Evolutionary conservation across 1,140 invertebrate species (phyloP).

Genomic region (Zophobas morio): DNA sequence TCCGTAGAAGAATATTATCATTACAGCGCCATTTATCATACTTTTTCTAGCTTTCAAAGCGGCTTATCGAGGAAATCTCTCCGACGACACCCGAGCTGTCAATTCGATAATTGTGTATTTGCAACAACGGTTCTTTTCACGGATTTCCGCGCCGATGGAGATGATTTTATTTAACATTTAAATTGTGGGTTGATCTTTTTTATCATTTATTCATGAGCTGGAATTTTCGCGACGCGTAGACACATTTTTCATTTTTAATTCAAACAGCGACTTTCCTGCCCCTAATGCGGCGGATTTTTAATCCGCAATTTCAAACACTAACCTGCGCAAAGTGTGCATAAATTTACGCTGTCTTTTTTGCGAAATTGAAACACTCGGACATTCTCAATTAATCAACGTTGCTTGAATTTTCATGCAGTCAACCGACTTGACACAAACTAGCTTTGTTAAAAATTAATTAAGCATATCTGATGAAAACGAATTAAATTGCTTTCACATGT

Average conservation of each 20-base stretch:
- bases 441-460: not conserved
- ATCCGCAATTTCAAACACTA: too few species aligned
- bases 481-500: not conserved
- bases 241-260: too few species aligned
- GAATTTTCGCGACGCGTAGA: too few species aligned
- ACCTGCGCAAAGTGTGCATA: too few species aligned
- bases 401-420: too few species aligned
- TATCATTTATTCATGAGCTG: too few species aligned
- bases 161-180: not conserved
- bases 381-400: too few species aligned
- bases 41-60: constrained; percentile 35
- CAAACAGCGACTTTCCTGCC: too few species aligned
- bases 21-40: constrained; percentile 33
- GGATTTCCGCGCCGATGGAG: not conserved
- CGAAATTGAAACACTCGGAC: too few species aligned
- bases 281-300: too few species aligned
- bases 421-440: not conserved
- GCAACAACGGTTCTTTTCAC: constrained; percentile 18
- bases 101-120: constrained; percentile 36
- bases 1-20: constrained; percentile 32
- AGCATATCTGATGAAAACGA: not conserved
- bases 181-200: too few species aligned
- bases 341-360: too few species aligned
- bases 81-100: constrained; percentile 24
- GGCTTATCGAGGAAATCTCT: constrained; percentile 26